Conservation (phyloP, 2,797 vertebrate species). For the Knipowitschia caucasica region DNA sequence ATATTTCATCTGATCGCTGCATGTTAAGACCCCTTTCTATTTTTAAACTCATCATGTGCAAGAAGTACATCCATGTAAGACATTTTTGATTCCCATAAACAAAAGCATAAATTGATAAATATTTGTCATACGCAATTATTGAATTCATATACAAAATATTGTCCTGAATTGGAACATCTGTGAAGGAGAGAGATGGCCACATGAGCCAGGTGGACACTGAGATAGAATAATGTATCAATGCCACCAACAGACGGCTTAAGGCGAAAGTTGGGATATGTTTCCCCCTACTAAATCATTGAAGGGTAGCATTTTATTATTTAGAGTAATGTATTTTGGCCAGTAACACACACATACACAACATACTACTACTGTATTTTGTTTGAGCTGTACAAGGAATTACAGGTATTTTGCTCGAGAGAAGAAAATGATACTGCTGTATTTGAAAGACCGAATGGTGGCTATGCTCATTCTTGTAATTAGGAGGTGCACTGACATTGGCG, state of each 20-base stretch:
- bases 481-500: too few species aligned
- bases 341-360: neutral
- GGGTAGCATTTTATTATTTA: neutral
- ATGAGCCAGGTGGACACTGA: constrained; percentile 47
- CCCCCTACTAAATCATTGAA: constrained; percentile 62
- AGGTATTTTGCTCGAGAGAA: too few species aligned
- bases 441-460: too few species aligned
- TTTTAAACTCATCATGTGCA: too few species aligned
- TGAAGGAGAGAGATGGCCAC: constrained; percentile 54
- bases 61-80: too few species aligned
- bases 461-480: too few species aligned
- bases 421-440: too few species aligned
- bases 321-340: neutral
- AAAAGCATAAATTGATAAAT: neutral
- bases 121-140: neutral
- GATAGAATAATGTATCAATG: constrained; percentile 61
- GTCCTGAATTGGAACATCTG: neutral
- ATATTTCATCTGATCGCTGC: constrained; percentile 48
- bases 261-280: constrained; percentile 51
- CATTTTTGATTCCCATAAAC: too few species aligned
- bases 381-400: too few species aligned
- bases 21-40: too few species aligned
- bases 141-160: neutral
- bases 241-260: constrained; percentile 50
- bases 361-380: neutral